These are phyloP conservation scores for Hemiscyllium ocellatum DNA, from an alignment of 2,113 vertebrate genomes.

Conservation along the genomic window DNA sequence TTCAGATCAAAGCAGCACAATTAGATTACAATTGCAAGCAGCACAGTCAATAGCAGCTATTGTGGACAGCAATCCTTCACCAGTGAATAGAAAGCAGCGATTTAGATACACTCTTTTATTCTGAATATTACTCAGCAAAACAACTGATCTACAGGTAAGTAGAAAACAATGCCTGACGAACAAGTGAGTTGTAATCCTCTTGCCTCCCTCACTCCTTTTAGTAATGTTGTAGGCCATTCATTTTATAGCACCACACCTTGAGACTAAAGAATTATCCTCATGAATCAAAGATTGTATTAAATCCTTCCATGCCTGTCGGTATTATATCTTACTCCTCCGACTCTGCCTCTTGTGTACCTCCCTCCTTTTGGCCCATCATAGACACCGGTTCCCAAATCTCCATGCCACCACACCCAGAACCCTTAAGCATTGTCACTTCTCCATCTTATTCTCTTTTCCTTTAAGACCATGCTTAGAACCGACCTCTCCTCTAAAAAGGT, in stretches of 20 bases:
- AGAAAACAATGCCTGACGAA: not conserved
- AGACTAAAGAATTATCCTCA: not conserved
- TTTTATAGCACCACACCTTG: not conserved
- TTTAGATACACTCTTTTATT: not conserved
- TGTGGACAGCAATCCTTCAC: not conserved
- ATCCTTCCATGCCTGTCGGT: not conserved
- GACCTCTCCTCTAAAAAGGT: not conserved
- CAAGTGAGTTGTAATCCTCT: not conserved
- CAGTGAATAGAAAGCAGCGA: not conserved
- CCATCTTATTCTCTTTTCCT: not conserved
- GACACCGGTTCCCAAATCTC: not conserved
- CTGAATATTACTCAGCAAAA: not conserved
- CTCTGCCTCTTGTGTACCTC: not conserved
- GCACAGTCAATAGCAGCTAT: not conserved
- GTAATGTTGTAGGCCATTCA: not conserved
- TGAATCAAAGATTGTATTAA: not conserved
- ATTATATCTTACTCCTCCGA: not conserved
- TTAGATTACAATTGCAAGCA: not conserved
- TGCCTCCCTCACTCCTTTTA: not conserved
- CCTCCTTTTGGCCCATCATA: not conserved
- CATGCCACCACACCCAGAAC: not conserved
- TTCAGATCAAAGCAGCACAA: constrained; percentile 10
- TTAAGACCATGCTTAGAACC: not conserved
- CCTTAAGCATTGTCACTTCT: not conserved
- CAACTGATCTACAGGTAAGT: not conserved